Conservation (phyloP, 2,113 vertebrate species). For the Vanacampus margaritifer region DNA sequence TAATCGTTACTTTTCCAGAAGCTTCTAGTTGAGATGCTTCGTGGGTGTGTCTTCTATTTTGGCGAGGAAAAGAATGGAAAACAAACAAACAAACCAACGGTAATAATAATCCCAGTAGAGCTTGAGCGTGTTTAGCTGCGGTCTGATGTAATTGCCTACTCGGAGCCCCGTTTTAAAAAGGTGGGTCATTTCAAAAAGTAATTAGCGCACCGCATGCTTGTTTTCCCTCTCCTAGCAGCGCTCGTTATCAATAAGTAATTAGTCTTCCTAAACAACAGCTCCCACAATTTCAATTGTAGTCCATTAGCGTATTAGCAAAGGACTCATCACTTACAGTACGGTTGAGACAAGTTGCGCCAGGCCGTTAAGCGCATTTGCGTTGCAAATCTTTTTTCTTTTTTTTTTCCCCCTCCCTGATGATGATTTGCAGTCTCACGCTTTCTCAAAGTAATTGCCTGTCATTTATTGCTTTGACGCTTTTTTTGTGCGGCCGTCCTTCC, state of each 20-base stretch:
- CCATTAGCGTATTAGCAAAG: conserved; percentile 26
- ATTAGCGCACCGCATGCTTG: conserved; percentile 36
- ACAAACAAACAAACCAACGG: neutral
- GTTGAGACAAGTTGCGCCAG: conserved; percentile 24
- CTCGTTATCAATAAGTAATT: conserved; percentile 60
- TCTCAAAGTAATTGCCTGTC: conserved; percentile 42
- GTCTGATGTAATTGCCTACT: conserved; percentile 31
- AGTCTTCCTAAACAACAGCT: conserved; percentile 53
- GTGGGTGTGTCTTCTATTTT: neutral
- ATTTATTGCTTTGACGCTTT: conserved; percentile 44
- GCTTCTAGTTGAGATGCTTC: too few species aligned
- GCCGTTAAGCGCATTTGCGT: conserved; percentile 42
- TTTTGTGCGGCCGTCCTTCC: conserved; percentile 49
- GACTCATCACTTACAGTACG: conserved; percentile 32
- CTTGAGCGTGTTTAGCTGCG: neutral
- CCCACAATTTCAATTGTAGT: conserved; percentile 43
- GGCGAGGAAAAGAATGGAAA: conserved; percentile 1
- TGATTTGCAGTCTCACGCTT: conserved; percentile 49
- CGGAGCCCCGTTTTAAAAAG: conserved; percentile 17
- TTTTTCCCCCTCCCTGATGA: conserved; percentile 20
- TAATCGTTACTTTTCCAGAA: too few species aligned
- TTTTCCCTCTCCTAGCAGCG: conserved; percentile 9
- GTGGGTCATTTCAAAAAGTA: conserved; percentile 31
- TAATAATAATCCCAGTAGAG: conserved; percentile 10
- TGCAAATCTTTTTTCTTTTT: conserved; percentile 42